Conservation (phyloP, 2,797 vertebrate genomes). For the Amblyraja radiata region DNA sequence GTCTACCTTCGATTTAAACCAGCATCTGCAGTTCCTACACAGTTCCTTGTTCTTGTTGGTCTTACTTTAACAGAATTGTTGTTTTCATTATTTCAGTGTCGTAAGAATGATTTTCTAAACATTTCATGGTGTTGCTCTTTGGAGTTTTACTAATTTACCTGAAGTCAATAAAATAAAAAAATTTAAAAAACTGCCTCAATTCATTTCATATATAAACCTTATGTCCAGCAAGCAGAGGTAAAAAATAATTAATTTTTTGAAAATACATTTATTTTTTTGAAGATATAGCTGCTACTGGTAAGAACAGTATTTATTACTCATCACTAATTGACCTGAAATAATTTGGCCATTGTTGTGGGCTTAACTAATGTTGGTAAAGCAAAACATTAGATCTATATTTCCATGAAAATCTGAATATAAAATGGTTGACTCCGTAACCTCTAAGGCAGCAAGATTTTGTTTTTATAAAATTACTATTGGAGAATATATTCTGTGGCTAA, state of each 20-base stretch:
- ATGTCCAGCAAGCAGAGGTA: too few species aligned
- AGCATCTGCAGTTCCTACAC: too few species aligned
- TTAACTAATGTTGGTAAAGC: not conserved
- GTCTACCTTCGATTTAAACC: too few species aligned
- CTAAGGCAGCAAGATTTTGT: not conserved
- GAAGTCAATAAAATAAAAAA: too few species aligned
- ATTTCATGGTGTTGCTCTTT: too few species aligned
- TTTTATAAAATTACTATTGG: not conserved
- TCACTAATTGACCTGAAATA: too few species aligned
- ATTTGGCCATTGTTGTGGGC: not conserved
- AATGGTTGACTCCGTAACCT: not conserved
- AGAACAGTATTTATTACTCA: too few species aligned
- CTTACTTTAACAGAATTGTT: not conserved
- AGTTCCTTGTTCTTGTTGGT: not conserved
- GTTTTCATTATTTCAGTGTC: not conserved
- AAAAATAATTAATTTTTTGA: too few species aligned
- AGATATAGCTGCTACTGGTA: too few species aligned
- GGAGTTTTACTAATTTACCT: not conserved
- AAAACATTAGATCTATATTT: not conserved
- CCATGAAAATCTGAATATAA: conserved; percentile 12
- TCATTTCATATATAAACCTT: not conserved
- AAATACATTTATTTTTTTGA: too few species aligned
- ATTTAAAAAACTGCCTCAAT: not conserved
- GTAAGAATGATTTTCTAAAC: not conserved
- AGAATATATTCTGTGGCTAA: not conserved